phyloP scores from a whole-genome alignment of 2,113 vertebrate genomes.

The Tetrao urogallus region DNA sequence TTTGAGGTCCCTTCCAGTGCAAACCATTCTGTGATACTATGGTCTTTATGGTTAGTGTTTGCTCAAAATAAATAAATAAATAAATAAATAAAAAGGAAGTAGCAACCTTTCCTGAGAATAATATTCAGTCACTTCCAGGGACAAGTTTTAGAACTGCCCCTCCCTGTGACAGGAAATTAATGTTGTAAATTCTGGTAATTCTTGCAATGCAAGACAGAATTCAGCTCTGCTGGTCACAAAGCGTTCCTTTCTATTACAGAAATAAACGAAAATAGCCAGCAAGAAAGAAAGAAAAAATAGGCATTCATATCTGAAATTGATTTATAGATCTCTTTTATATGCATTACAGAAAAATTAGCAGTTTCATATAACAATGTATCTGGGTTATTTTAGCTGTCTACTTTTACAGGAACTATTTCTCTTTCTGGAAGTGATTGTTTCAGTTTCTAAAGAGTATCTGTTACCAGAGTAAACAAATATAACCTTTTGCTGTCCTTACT shows the following conservation, averaged over 20 bases:
- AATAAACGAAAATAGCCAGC: not conserved
- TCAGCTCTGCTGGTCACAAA: not conserved
- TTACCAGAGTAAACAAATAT: not conserved
- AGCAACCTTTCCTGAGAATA: not conserved
- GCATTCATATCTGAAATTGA: not conserved
- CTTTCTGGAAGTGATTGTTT: not conserved
- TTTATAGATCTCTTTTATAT: not conserved
- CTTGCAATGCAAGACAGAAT: not conserved
- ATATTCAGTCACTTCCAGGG: not conserved
- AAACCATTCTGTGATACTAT: too few relatives aligned
- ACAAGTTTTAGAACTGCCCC: not conserved
- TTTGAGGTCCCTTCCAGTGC: too few relatives aligned
- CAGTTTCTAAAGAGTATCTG: not conserved
- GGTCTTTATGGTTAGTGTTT: too few relatives aligned
- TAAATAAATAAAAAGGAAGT: not conserved
- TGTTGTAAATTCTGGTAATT: not conserved
- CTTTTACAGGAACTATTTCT: not conserved
- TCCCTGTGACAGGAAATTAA: not conserved
- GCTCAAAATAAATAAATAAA: too few relatives aligned
- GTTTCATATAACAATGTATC: too few relatives aligned
- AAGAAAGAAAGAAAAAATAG: not conserved
- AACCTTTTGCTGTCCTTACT: not conserved
- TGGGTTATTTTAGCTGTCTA: not conserved
- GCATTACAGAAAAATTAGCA: not conserved
- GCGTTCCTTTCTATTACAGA: not conserved